Percentiles rank a stretch among this genome's conserved stretches.
Conservation (phyloP, 2,113 vertebrate genomes). For the Microtus pennsylvanicus region DNA sequence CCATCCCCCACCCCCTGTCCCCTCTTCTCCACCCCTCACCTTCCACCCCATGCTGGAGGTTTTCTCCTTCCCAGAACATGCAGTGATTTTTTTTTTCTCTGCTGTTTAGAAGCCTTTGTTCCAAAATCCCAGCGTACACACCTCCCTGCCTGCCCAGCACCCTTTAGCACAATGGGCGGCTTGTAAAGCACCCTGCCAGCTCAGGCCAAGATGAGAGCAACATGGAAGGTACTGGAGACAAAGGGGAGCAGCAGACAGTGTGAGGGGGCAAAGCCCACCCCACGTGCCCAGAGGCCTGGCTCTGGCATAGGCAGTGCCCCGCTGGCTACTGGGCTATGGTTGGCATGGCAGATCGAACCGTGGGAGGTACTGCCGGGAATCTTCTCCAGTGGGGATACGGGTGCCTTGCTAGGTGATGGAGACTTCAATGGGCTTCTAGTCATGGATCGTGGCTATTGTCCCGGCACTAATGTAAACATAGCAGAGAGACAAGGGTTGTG, state of each 20-base stretch:
- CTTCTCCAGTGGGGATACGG: not conserved
- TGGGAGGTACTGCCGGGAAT: not conserved
- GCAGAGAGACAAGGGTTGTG: not conserved
- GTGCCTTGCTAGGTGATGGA: not conserved
- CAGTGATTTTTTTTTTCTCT: not conserved
- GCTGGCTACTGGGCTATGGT: not conserved
- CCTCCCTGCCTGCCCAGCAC: not conserved
- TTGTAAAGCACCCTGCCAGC: not conserved
- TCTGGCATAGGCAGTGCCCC: not conserved
- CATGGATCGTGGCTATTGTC: not conserved
- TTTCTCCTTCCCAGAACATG: conserved; percentile 16
- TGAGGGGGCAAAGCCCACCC: fast-evolving
- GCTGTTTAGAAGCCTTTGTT: conserved; percentile 24
- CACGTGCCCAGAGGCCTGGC: fast-evolving
- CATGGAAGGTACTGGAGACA: not conserved
- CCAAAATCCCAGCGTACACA: not conserved
- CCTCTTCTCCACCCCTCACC: not conserved
- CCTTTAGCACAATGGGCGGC: not conserved
- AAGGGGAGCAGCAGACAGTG: not conserved
- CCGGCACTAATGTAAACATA: not conserved
- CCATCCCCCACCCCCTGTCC: not conserved
- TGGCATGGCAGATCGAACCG: not conserved
- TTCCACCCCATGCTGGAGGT: not conserved
- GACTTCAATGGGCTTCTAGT: not conserved
- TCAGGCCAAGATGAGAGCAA: not conserved